A percentile compares a stretch with the other conserved stretches of the same genome.
Conservation (phyloP, 2,113 vertebrate species). For the Noctilio leporinus region DNA sequence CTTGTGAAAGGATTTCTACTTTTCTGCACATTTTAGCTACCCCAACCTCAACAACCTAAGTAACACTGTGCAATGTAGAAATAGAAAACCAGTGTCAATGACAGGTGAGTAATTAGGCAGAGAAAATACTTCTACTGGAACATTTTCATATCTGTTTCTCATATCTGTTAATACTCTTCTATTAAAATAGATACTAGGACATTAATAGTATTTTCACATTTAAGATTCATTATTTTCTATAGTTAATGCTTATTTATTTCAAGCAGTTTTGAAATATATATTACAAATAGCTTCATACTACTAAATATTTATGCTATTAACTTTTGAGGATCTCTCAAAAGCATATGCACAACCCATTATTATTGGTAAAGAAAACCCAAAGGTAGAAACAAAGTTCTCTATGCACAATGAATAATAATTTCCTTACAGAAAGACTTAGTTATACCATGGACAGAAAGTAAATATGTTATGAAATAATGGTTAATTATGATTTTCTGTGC, state of each 20-base stretch:
- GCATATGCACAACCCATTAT: neutral
- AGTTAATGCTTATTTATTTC: constrained; percentile 12
- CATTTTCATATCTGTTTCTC: neutral
- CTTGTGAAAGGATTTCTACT: neutral
- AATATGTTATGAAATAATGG: constrained; percentile 57
- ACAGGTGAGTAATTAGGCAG: neutral
- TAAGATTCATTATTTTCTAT: constrained; percentile 18
- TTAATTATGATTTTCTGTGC: constrained; percentile 57
- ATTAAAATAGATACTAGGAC: neutral
- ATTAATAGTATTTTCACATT: constrained; percentile 5
- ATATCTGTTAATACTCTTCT: neutral
- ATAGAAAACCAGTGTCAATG: neutral
- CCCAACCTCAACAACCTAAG: neutral
- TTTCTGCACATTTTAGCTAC: neutral
- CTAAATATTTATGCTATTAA: constrained; percentile 13
- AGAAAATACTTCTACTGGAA: neutral
- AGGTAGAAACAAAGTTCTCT: constrained; percentile 12
- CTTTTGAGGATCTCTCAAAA: constrained; percentile 24
- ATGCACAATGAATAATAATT: constrained; percentile 19
- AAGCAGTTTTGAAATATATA: neutral
- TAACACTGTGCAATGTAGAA: neutral
- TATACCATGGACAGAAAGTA: constrained; percentile 44
- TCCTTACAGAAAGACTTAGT: constrained; percentile 32
- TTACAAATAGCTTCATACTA: neutral
- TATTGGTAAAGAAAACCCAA: constrained; percentile 5